Percentiles rank a stretch among this genome's conserved stretches.
phyloP scores from a whole-genome alignment of 2,888 invertebrate genomes.

The Lepidocyrtinus sp. region DNA sequence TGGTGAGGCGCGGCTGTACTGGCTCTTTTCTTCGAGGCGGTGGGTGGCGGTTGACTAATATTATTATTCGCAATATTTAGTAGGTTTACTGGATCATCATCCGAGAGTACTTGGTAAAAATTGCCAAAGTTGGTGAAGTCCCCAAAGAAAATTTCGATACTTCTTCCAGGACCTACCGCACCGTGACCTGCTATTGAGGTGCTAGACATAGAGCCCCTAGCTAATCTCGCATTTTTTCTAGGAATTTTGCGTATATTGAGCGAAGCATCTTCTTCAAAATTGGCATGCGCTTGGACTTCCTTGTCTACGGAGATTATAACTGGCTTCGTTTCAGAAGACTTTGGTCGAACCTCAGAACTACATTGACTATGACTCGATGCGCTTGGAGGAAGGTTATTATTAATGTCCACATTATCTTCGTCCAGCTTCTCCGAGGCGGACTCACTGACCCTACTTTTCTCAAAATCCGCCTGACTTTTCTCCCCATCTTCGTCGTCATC shows the following conservation, averaged over 20 bases:
- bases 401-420: not conserved
- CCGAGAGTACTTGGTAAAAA: constrained; percentile 62
- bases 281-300: not conserved
- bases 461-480: not conserved
- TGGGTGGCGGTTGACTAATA: not conserved
- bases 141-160: constrained; percentile 69
- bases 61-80: not conserved
- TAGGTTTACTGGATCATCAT: constrained; percentile 34
- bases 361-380: not conserved
- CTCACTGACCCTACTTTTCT: not conserved
- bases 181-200: not conserved
- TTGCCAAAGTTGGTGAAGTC: constrained; percentile 62
- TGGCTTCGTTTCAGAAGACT: not conserved
- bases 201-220: not conserved
- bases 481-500: constrained; percentile 14
- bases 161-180: constrained; percentile 42
- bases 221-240: not conserved
- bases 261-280: not conserved
- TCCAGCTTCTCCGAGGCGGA: not conserved
- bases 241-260: not conserved
- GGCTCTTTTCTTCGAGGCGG: constrained; percentile 15
- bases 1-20: constrained; percentile 7
- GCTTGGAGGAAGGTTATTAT: not conserved
- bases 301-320: not conserved
- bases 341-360: not conserved